Percentiles rank a stretch among this genome's conserved stretches.
Evolutionary conservation across 2,113 vertebrate genomes (phyloP).

Genomic region (Nyctereutes procyonoides): DNA sequence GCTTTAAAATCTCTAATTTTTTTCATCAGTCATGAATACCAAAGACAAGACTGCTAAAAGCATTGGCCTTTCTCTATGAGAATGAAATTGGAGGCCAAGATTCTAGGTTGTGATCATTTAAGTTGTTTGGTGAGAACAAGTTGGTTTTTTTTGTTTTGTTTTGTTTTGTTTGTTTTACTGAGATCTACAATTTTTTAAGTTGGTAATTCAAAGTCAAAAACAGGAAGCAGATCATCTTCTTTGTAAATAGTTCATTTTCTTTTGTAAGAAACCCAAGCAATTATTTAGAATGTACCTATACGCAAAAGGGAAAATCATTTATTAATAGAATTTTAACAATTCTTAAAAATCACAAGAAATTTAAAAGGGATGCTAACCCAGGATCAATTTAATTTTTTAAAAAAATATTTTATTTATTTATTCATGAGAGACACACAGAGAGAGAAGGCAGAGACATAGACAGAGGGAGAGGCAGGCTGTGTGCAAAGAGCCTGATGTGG

Average conservation of each 20-base stretch:
- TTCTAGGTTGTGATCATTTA: neutral
- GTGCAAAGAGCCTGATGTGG: too few relatives aligned
- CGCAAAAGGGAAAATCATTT: constrained; percentile 67
- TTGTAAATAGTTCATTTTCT: constrained; percentile 7
- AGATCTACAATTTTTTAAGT: constrained; percentile 60
- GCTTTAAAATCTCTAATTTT: neutral
- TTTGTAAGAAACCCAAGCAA: constrained; percentile 66
- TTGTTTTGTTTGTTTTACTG: neutral
- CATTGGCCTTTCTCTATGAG: neutral
- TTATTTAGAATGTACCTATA: constrained; percentile 61
- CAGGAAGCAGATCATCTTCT: neutral
- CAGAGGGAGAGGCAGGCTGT: too few relatives aligned
- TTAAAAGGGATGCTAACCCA: constrained; percentile 78
- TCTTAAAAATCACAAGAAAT: constrained; percentile 78
- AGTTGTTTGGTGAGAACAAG: neutral
- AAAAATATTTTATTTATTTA: too few relatives aligned
- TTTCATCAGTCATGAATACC: neutral
- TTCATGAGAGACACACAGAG: too few relatives aligned
- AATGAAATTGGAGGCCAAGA: neutral
- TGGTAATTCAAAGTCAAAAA: constrained; percentile 63
- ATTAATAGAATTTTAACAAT: constrained; percentile 69
- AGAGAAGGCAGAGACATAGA: too few relatives aligned
- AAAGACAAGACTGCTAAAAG: neutral
- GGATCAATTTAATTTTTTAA: constrained; percentile 17
- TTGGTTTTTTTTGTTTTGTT: neutral